Base-by-base conservation (phyloP, 2,888 invertebrate species). In the Crossocerus cetratus region DNA sequence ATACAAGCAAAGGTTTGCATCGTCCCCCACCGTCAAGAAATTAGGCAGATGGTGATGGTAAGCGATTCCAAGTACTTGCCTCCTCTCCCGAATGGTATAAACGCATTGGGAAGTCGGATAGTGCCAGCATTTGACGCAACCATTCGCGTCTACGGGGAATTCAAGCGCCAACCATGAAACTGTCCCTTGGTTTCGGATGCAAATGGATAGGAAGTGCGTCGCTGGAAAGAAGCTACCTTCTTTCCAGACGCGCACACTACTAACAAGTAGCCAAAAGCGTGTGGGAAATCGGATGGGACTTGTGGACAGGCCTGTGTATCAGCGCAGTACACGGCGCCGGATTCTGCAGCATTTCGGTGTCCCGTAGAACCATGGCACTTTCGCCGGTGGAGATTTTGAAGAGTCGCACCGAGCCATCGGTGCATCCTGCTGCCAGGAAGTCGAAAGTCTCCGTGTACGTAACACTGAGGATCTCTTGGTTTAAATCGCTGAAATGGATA, bases 91-190 rank as follows among this genome's bases (percentile, higher is more conserved):
- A 81, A 94, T 93, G 0, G 94, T 93, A 77, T 93, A 93, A 45
- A 94, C 84, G 83, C 94, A 94, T 81, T 93, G 92, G 32, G 92
- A 91, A 78, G 92, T 93, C 83, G 93, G 92, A 86, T 93, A 93
- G 87, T 94, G 93, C 94, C 94, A 95, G 82, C 93, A 93, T 90
- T 94, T 94, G 5, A 95, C 92, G 82, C 92, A 92, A 45, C 94
- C 94, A 82, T 93, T 93, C 2, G 93, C 92, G 91, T 94, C 94
- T 81, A 20, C 54, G 11, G 32, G 32, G 5, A 32, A 1, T 62
- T 4, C 22, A 62, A 62, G n/a, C 14, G 42, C 11, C 49, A 53
- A 16, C 3, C n/a, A 45, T 45, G 20, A 16, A 45, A 13, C 18
- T 45, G 5, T 14, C 44, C 16, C 68, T 16, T 23, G 59, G 16